Base-by-base conservation (phyloP, 2,888 invertebrate genomes). In the Scelioninae gen. 1 region DNA sequence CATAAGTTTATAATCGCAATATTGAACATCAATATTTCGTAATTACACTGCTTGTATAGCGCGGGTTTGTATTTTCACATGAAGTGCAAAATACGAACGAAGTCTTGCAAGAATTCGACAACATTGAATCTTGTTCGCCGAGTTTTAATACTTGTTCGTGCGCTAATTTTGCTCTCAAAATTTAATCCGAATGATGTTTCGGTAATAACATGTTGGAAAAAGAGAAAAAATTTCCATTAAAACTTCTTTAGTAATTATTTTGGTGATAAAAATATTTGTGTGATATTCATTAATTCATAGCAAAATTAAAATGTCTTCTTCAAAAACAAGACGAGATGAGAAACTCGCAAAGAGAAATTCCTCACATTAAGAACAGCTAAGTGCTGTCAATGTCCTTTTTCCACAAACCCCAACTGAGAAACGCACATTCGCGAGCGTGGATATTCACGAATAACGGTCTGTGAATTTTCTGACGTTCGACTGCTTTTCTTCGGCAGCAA, bases 201-300 rank as follows among this genome's bases (percentile, higher is more conserved):
- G 47, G n/a, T 71, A 60, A 58, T 71, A 71, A 71, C 58, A 71
- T 40, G 53, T 31, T 29, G 34, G 16, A 15, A 34, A 23, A 10
- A 11, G 11, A 66, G 34, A n/a, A 40, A 31, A 31, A 62, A 62
- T 56, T 1, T 9, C 34, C 4, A 38, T 32, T 23, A 23, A 23
- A 23, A 23, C 23, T 23, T 23, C 2, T 23, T 23, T 4, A 23
- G 23, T 23, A 23, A 23, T 23, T 23, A 23, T 2, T 23, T 23
- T 23, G 23, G 4, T 23, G 23, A 4, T 23, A 23, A 23, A 23
- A 23, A 23, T 23, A 2, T 1, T 23, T 23, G 23, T 23, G 2
- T 72, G 31, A 47, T 60, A 78, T 81, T 84, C 71, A 84, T 81
- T 81, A 69, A 56, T 55, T 43, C 53, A 23, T 23, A 23, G 23